Percentiles rank a stretch among this genome's conserved stretches.
These are phyloP conservation scores for Oryzias dopingdopingensis DNA, from an alignment of 2,797 vertebrate species.

Conservation along the genomic window DNA sequence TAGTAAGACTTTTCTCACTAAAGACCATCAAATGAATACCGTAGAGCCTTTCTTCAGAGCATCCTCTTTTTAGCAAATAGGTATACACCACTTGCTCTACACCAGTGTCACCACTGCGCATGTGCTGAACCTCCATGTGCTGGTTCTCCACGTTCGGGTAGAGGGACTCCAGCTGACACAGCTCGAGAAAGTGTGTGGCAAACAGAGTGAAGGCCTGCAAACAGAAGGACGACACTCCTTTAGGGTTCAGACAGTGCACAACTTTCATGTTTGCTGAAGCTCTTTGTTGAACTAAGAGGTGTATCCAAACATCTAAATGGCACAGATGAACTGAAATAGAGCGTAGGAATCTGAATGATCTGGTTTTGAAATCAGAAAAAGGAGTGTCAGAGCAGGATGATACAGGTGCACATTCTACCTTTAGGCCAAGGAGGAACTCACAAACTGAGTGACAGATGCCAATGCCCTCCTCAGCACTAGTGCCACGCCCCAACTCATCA, in stretches of 20 bases:
- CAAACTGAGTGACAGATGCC: constrained; percentile 93
- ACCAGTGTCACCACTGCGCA: constrained; percentile 72
- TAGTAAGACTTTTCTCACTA: not conserved
- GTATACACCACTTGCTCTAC: constrained; percentile 86
- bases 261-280: constrained; percentile 14
- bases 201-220: constrained; percentile 92
- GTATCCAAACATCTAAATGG: not conserved
- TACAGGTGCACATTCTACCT: constrained; percentile 76
- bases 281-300: constrained; percentile 20
- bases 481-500: constrained; percentile 95
- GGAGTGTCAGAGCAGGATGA: constrained; percentile 15
- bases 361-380: constrained; percentile 21
- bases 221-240: constrained; percentile 30
- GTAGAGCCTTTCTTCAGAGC: constrained; percentile 90
- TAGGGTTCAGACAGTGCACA: not conserved
- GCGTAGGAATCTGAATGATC: constrained; percentile 20
- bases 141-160: constrained; percentile 95
- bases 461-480: constrained; percentile 94
- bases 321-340: not conserved
- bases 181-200: constrained; percentile 94
- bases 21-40: constrained; percentile 69
- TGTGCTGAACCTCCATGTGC: constrained; percentile 93
- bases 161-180: constrained; percentile 87
- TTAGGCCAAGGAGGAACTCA: constrained; percentile 89
- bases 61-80: constrained; percentile 86